A percentile compares a stretch with the other conserved stretches of the same genome.
Conservation (phyloP, 2,888 invertebrate species). For the Eupeodes latifasciatus region DNA sequence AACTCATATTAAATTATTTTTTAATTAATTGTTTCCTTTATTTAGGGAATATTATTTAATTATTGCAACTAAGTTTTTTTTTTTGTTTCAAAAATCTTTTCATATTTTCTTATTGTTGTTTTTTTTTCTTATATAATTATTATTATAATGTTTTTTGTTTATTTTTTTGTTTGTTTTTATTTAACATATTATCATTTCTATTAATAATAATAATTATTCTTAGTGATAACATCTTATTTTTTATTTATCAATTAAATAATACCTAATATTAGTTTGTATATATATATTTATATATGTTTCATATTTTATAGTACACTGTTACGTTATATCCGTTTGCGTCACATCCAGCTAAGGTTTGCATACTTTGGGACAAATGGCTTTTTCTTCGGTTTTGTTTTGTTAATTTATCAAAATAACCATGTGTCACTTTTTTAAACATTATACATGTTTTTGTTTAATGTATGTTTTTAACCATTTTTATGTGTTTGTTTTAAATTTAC, state of each 20-base stretch:
- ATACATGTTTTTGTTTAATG: not conserved
- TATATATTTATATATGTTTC: constrained; percentile 61
- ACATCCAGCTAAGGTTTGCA: constrained; percentile 55
- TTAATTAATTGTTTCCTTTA: constrained; percentile 76
- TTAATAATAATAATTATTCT: constrained; percentile 72
- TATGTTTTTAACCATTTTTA: constrained; percentile 28
- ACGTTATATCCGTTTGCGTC: constrained; percentile 67
- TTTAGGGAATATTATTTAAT: constrained; percentile 76
- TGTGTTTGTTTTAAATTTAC: constrained; percentile 63
- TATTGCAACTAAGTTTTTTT: constrained; percentile 75
- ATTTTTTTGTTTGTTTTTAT: constrained; percentile 38
- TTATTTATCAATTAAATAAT: constrained; percentile 75
- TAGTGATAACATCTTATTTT: constrained; percentile 74
- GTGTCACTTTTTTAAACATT: constrained; percentile 31
- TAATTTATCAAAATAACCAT: constrained; percentile 49
- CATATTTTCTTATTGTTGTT: constrained; percentile 61
- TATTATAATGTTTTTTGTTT: constrained; percentile 57
- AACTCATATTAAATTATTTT: constrained; percentile 35
- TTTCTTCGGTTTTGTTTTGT: not conserved
- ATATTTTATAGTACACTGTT: constrained; percentile 70
- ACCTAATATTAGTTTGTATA: constrained; percentile 75
- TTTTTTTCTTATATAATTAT: constrained; percentile 67
- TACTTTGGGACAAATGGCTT: constrained; percentile 45
- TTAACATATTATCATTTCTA: constrained; percentile 76
- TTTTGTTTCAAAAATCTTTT: constrained; percentile 60